phyloP scores from a whole-genome alignment of 2,797 vertebrate species.

The Denticeps clupeoides region DNA sequence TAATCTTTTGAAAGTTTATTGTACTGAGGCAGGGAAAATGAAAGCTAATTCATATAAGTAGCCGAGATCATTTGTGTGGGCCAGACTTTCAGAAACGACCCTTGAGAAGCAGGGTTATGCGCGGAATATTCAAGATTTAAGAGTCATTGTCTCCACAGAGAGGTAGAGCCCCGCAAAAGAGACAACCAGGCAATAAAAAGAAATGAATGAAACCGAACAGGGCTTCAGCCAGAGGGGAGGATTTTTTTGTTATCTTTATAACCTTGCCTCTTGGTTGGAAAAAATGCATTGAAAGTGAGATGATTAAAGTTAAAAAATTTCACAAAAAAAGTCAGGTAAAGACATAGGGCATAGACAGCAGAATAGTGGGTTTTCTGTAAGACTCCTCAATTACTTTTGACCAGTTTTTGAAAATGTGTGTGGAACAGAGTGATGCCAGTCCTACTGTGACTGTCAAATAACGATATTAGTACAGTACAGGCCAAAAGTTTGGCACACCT shows the following conservation, averaged over 20 bases:
- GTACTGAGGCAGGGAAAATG: too few species aligned
- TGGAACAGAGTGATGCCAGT: conserved; percentile 4
- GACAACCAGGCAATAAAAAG: conserved; percentile 8
- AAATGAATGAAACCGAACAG: conserved; percentile 22
- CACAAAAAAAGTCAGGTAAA: too few species aligned
- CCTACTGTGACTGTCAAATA: conserved; percentile 8
- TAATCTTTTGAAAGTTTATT: too few species aligned
- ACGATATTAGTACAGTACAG: background rate
- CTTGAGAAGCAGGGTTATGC: too few species aligned
- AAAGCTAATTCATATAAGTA: too few species aligned
- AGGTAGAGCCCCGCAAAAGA: conserved; percentile 12
- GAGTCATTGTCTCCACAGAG: conserved; percentile 12
- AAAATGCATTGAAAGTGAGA: conserved; percentile 40
- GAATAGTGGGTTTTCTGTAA: too few species aligned
- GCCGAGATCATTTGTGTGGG: too few species aligned
- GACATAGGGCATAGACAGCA: too few species aligned
- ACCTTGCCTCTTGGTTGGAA: conserved; percentile 36
- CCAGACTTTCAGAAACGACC: too few species aligned
- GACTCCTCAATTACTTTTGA: too few species aligned
- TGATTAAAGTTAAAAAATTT: conserved; percentile 59
- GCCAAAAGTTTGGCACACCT: too few species aligned
- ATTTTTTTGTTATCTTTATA: conserved; percentile 12
- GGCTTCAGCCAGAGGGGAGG: conserved; percentile 8
- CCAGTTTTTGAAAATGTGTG: conserved; percentile 17
- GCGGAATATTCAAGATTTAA: too few species aligned